Evolutionary conservation across 2,797 vertebrate genomes (phyloP).

Genomic region (Ceyx erithaca): DNA sequence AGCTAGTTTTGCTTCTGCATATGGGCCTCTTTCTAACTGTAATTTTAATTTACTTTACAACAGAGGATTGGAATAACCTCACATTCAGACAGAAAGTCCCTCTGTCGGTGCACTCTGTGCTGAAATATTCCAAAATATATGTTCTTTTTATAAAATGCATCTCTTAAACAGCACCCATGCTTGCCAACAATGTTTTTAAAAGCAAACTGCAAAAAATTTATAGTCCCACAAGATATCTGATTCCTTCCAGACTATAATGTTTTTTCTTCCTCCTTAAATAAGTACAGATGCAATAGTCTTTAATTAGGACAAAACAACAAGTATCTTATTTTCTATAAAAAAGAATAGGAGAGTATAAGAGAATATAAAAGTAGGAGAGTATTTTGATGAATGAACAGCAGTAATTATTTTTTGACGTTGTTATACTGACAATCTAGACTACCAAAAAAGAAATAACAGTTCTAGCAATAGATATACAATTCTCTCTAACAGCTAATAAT

Average conservation of each 20-base stretch:
- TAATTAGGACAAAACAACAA: not conserved
- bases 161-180: not conserved
- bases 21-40: not conserved
- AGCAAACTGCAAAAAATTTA: not conserved
- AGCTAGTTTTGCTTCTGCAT: not conserved
- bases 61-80: not conserved
- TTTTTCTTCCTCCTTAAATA: not conserved
- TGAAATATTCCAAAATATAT: not conserved
- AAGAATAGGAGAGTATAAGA: not conserved
- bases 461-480: not conserved
- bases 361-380: not conserved
- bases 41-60: slow-evolving; percentile 33
- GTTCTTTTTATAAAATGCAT: not conserved
- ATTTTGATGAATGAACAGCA: not conserved
- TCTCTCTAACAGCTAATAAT: not conserved
- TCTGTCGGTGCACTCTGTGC: not conserved
- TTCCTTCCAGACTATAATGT: not conserved
- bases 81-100: not conserved
- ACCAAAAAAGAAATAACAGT: not conserved
- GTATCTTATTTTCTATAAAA: not conserved
- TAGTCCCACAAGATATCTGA: not conserved
- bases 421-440: not conserved
- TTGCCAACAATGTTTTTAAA: not conserved
- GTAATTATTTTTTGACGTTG: not conserved
- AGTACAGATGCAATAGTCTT: not conserved